phyloP scores from a whole-genome alignment of 2,888 invertebrate species.

The Drosophila formosana region DNA sequence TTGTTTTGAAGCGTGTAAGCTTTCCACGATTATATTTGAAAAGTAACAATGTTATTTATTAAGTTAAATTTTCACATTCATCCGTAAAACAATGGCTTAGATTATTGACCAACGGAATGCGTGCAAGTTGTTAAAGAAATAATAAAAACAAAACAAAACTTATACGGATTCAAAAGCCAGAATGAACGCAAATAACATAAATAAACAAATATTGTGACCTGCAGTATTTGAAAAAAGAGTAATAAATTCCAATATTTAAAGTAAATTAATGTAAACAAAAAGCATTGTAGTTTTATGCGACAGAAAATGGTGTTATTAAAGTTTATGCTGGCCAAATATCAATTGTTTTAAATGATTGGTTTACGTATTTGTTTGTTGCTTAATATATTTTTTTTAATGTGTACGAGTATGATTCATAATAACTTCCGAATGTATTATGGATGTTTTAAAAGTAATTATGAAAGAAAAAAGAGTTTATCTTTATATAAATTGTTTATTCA shows the following conservation, averaged over 20 bases:
- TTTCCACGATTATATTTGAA: not conserved
- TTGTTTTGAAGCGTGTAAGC: not conserved
- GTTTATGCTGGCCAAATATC: not conserved
- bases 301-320: not conserved
- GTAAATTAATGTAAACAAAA: not conserved
- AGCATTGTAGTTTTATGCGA: not conserved
- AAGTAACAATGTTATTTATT: not conserved
- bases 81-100: not conserved
- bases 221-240: not conserved
- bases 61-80: not conserved
- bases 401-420: not conserved
- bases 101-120: constrained; percentile 1
- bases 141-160: not conserved
- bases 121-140: not conserved
- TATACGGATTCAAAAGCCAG: not conserved
- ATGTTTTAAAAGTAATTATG: not conserved
- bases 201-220: not conserved
- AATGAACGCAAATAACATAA: not conserved
- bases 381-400: not conserved
- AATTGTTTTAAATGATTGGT: not conserved
- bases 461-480: too few species aligned
- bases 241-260: not conserved
- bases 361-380: not conserved
- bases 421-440: not conserved
- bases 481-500: too few species aligned